Percentiles rank a stretch among this genome's conserved stretches.
Evolutionary conservation across 2,113 vertebrate genomes (phyloP).

Genomic region (Craseonycteris thonglongyai): DNA sequence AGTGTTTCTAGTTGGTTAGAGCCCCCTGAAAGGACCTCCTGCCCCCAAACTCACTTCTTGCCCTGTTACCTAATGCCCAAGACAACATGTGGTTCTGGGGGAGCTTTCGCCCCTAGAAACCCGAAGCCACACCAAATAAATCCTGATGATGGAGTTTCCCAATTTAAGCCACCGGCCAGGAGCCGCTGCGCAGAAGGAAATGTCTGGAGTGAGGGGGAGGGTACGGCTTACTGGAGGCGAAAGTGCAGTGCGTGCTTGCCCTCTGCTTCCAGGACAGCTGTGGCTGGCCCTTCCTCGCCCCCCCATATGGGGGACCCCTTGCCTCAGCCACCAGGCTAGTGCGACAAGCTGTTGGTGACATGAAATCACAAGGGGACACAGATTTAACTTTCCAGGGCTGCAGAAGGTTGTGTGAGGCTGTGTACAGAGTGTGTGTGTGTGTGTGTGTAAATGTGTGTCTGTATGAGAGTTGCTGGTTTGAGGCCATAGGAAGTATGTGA

Average conservation of each 20-base stretch:
- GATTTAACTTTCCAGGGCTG: not conserved
- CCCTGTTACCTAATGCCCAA: not conserved
- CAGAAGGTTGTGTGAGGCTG: not conserved
- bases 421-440: not conserved
- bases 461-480: not conserved
- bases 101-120: not conserved
- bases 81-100: not conserved
- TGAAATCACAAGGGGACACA: not conserved
- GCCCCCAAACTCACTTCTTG: not conserved
- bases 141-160: not conserved
- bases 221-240: not conserved
- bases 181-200: not conserved
- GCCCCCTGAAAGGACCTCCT: not conserved
- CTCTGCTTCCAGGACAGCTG: not conserved
- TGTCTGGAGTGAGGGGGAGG: not conserved
- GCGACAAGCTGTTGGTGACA: too few species aligned
- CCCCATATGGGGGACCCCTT: not conserved
- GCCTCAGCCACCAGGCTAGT: not conserved
- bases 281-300: not conserved
- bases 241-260: not conserved
- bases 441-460: not conserved
- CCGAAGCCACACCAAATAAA: not conserved
- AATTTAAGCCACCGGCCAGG: not conserved
- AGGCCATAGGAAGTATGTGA: not conserved
- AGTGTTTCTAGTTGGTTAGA: not conserved